phyloP scores from a whole-genome alignment of 92 coral and sea anemone genomes.

The Montipora capitata region DNA sequence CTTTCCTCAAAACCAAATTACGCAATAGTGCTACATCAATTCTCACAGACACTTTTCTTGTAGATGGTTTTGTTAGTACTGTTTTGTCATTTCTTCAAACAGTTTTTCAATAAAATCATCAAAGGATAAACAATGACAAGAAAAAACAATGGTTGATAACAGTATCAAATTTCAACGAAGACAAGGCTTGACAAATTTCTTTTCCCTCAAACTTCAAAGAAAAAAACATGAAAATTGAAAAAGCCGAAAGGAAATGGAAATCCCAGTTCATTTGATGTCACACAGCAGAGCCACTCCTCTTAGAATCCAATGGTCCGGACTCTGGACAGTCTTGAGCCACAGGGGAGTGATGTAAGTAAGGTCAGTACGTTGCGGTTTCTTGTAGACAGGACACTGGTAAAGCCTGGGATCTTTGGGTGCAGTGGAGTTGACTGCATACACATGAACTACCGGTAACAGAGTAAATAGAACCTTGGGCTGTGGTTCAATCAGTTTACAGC shows the following conservation, averaged over 20 bases:
- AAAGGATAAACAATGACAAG: not conserved
- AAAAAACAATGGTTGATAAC: not conserved
- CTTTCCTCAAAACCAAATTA: no score
- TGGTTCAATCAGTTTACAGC: slow-evolving; percentile 90
- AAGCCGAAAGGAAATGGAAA: not conserved
- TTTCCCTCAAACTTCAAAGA: not conserved
- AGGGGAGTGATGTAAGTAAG: slow-evolving; percentile 95
- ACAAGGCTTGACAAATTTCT: not conserved
- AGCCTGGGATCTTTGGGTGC: slow-evolving; percentile 95
- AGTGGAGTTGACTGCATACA: slow-evolving; percentile 93
- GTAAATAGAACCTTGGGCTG: slow-evolving; percentile 93
- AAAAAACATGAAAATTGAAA: not conserved
- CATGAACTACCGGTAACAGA: slow-evolving; percentile 86
- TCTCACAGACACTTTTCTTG: not conserved
- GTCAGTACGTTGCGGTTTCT: slow-evolving; percentile 95
- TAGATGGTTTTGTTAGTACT: not conserved
- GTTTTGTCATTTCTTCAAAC: not conserved
- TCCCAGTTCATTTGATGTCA: slow-evolving; percentile 80
- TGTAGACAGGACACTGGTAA: slow-evolving; percentile 95
- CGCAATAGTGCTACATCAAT: no score
- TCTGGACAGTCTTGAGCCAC: slow-evolving; percentile 94
- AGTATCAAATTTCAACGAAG: not conserved
- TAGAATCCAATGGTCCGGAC: slow-evolving; percentile 95
- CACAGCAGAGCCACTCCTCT: slow-evolving; percentile 92
- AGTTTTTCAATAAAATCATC: not conserved